These are phyloP conservation scores for Champsocephalus esox DNA, from an alignment of 2,797 vertebrate genomes.

Conservation along the genomic window DNA sequence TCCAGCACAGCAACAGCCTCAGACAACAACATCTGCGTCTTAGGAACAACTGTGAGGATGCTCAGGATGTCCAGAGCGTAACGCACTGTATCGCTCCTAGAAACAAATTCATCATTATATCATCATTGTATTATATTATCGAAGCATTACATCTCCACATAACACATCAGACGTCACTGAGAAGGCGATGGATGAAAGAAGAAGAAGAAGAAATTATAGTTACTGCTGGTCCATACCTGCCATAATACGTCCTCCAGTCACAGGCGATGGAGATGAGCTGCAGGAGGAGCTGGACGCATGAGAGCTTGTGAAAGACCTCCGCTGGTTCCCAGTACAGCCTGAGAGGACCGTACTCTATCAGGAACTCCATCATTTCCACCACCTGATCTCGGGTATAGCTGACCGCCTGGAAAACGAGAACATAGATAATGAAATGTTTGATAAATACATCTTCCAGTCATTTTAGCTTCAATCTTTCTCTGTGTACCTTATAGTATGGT, in stretches of 20 bases:
- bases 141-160: background rate
- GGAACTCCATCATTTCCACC: constrained; percentile 99
- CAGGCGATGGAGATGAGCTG: constrained; percentile 98
- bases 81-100: constrained; percentile 96
- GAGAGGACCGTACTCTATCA: constrained; percentile 95
- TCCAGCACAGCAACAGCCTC: constrained; percentile 95
- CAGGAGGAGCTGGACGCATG: constrained; percentile 96
- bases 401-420: constrained; percentile 86
- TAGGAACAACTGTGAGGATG: constrained; percentile 98
- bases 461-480: background rate
- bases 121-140: background rate
- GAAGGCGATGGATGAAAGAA: background rate
- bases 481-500: constrained; percentile 95
- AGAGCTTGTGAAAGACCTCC: constrained; percentile 97
- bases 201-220: background rate
- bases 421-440: constrained; percentile 7
- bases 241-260: constrained; percentile 99
- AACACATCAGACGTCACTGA: background rate
- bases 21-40: constrained; percentile 94
- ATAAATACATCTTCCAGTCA: background rate
- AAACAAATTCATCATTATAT: constrained; percentile 15
- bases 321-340: constrained; percentile 98
- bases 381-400: constrained; percentile 98
- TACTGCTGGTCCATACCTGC: constrained; percentile 85
- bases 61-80: constrained; percentile 97